These are phyloP conservation scores for Oriolus oriolus DNA, from an alignment of 2,113 vertebrate species.

Conservation along the genomic window DNA sequence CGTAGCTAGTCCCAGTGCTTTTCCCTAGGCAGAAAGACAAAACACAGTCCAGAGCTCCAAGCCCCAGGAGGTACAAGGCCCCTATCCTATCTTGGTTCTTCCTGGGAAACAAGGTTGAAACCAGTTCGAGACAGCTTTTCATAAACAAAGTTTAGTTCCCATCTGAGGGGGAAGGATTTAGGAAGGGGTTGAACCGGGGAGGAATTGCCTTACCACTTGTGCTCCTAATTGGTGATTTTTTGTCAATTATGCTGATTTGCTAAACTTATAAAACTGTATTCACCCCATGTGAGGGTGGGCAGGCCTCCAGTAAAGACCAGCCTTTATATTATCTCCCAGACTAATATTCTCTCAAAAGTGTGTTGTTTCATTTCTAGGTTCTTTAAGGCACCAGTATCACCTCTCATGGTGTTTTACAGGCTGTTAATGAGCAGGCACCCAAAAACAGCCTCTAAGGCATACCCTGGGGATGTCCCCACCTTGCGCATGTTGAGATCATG, in stretches of 20 bases:
- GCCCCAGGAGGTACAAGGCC: rapidly evolving
- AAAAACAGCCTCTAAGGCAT: neutral
- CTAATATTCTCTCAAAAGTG: neutral
- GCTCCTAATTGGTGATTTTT: neutral
- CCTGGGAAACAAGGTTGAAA: neutral
- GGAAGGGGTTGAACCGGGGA: neutral
- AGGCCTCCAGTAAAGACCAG: neutral
- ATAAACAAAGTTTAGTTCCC: neutral
- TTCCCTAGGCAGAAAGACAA: neutral
- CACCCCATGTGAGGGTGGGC: neutral
- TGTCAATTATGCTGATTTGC: neutral
- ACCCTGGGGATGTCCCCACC: neutral
- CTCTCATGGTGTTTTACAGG: neutral
- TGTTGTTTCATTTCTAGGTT: neutral
- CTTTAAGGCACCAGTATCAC: neutral
- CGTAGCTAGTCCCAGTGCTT: neutral
- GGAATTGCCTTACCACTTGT: neutral
- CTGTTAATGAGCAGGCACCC: neutral
- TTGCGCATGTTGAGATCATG: rapidly evolving
- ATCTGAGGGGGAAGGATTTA: neutral
- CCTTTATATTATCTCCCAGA: neutral
- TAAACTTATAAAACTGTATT: neutral
- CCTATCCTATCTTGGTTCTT: neutral
- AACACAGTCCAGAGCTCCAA: neutral
- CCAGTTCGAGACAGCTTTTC: neutral